Conservation (phyloP, 1,140 invertebrate genomes). For the Diorhabda elongata region DNA sequence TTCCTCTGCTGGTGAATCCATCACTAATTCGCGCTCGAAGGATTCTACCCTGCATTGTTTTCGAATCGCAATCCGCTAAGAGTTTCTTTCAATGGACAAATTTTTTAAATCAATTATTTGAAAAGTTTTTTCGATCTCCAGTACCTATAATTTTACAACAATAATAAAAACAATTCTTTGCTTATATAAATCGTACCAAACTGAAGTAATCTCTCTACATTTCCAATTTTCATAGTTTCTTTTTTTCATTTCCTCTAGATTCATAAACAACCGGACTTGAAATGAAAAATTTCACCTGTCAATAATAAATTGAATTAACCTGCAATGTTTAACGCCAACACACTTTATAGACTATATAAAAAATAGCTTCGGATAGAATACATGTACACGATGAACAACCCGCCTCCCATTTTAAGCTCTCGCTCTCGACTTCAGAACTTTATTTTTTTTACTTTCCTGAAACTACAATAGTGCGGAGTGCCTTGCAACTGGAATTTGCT, state of each 20-base stretch:
- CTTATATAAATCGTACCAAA: too few relatives aligned
- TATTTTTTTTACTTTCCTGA: neutral
- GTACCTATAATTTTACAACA: too few relatives aligned
- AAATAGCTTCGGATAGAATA: neutral
- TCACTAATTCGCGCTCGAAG: too few relatives aligned
- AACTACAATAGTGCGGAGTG: neutral
- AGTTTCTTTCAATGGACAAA: too few relatives aligned
- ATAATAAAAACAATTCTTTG: too few relatives aligned
- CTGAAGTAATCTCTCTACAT: neutral
- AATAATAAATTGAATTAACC: conserved; percentile 9
- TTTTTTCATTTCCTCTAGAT: neutral
- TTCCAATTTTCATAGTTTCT: neutral
- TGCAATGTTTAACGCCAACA: neutral
- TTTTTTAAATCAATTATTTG: too few relatives aligned
- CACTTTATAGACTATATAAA: neutral
- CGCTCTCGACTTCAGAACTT: neutral
- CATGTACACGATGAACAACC: neutral
- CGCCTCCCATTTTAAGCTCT: neutral
- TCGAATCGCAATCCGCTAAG: too few relatives aligned
- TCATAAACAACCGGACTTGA: conserved; percentile 1
- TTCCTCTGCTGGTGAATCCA: too few relatives aligned
- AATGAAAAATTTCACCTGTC: conserved; percentile 6
- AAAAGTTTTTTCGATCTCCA: too few relatives aligned
- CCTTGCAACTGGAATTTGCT: neutral
- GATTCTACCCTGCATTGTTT: too few relatives aligned